Conservation (phyloP, 2,888 invertebrate species). For the Clunio marinus region DNA sequence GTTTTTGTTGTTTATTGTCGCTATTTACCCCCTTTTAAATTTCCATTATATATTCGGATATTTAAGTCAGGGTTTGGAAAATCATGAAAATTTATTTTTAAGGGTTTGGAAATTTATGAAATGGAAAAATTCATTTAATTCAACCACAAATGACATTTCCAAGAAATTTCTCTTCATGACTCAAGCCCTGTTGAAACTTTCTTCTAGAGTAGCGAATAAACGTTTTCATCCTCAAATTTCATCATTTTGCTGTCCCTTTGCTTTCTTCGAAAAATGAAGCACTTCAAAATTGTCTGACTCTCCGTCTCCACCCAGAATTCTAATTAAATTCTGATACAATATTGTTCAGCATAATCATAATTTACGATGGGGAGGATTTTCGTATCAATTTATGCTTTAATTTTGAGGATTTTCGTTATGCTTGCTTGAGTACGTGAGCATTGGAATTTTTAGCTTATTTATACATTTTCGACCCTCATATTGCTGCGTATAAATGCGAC, state of each 20-base stretch:
- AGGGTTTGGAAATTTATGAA: no score
- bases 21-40: conserved; percentile 14
- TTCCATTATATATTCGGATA: background rate
- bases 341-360: conserved; percentile 33
- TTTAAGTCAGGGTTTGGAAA: no score
- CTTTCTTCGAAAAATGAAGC: background rate
- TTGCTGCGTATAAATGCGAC: background rate
- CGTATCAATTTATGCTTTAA: conserved; percentile 28
- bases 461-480: background rate
- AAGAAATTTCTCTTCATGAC: no score
- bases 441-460: conserved; percentile 13
- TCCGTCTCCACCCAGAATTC: background rate
- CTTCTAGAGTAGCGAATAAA: background rate
- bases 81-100: no score
- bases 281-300: conserved; percentile 3
- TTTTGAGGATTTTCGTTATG: background rate
- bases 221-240: conserved; percentile 1
- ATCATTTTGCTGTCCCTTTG: background rate
- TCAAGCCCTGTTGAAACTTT: background rate
- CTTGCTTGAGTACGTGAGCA: background rate
- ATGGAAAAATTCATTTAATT: no score
- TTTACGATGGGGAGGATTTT: conserved; percentile 36
- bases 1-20: background rate
- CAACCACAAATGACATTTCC: no score
- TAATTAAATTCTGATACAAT: conserved; percentile 36